Conservation (phyloP, 2,888 invertebrate species). For the Drosophila kanekoi region DNA sequence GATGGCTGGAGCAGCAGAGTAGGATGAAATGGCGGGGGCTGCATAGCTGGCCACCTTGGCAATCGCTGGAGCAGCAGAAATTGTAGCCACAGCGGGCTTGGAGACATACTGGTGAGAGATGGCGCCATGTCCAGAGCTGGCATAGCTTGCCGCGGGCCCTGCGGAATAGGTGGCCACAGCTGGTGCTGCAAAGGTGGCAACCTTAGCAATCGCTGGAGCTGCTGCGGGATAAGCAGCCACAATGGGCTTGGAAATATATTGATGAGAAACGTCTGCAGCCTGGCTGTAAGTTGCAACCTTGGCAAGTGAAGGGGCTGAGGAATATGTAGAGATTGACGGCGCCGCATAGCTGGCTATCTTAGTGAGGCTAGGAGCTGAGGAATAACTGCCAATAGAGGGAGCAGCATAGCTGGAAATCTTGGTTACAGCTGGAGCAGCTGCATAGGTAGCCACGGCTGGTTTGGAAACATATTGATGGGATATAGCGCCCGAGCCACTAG, state of each 20-base stretch:
- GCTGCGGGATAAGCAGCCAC: slow-evolving; percentile 42
- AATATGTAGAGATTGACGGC: slow-evolving; percentile 52
- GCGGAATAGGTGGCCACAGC: slow-evolving; percentile 58
- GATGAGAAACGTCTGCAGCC: slow-evolving; percentile 60
- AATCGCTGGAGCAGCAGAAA: slow-evolving; percentile 34
- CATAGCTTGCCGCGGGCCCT: slow-evolving; percentile 48
- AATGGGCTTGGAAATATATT: slow-evolving; percentile 72
- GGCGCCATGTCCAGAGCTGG: slow-evolving; percentile 20
- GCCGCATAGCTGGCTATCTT: slow-evolving; percentile 65
- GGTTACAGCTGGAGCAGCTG: slow-evolving; percentile 37
- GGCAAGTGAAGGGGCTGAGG: slow-evolving; percentile 46
- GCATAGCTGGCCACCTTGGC: slow-evolving; percentile 46
- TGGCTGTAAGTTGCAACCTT: slow-evolving; percentile 57
- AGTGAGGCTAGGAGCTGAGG: slow-evolving; percentile 43
- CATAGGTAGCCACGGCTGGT: slow-evolving; percentile 48
- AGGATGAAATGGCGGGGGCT: slow-evolving; percentile 48
- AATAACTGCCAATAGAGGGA: slow-evolving; percentile 26
- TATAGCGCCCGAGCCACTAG: slow-evolving; percentile 46
- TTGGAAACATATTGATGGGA: slow-evolving; percentile 78
- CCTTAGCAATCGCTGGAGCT: slow-evolving; percentile 54
- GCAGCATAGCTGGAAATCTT: slow-evolving; percentile 49
- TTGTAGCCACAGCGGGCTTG: slow-evolving; percentile 69
- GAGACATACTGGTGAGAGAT: slow-evolving; percentile 31
- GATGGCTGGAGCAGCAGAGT: slow-evolving; percentile 42
- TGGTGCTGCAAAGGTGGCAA: slow-evolving; percentile 51